Evolutionary conservation across 2,113 vertebrate species (phyloP).

Genomic region (Neopipo cinnamomea): DNA sequence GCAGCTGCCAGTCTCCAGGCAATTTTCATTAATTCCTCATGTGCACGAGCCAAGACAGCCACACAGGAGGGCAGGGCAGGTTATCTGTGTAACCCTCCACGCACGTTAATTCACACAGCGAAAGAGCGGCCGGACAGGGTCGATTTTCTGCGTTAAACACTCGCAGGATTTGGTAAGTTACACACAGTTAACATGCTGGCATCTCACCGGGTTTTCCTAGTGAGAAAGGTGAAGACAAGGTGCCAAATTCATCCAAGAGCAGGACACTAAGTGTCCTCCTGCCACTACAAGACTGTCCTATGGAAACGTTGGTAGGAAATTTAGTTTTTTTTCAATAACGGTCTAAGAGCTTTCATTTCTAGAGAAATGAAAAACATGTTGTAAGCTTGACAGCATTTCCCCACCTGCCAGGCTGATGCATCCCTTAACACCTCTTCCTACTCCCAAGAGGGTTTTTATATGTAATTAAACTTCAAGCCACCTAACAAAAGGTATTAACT

Average conservation of each 20-base stretch:
- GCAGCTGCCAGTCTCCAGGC: not conserved
- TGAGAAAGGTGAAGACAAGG: slow-evolving; percentile 17
- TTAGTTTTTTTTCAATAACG: not conserved
- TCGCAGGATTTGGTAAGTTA: not conserved
- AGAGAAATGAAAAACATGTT: not conserved
- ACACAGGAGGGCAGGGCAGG: not conserved
- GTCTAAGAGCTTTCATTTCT: not conserved
- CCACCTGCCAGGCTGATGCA: not conserved
- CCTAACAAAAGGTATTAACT: not conserved
- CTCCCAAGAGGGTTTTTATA: not conserved
- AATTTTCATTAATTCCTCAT: not conserved
- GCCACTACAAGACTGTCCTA: slow-evolving; percentile 1
- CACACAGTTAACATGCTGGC: not conserved
- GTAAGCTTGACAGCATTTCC: not conserved
- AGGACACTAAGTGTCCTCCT: not conserved
- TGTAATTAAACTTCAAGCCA: not conserved
- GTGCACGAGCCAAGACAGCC: not conserved
- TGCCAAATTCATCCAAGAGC: slow-evolving; percentile 21
- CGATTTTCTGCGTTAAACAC: not conserved
- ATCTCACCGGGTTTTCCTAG: slow-evolving; percentile 44
- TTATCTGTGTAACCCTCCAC: not conserved
- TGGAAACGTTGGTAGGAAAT: not conserved
- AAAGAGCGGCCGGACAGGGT: not conserved
- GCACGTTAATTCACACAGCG: not conserved
- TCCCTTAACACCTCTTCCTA: not conserved